Percentiles rank a stretch among this genome's conserved stretches.
phyloP scores from a whole-genome alignment of 2,113 vertebrate genomes.

The Bujurquina vittata region DNA sequence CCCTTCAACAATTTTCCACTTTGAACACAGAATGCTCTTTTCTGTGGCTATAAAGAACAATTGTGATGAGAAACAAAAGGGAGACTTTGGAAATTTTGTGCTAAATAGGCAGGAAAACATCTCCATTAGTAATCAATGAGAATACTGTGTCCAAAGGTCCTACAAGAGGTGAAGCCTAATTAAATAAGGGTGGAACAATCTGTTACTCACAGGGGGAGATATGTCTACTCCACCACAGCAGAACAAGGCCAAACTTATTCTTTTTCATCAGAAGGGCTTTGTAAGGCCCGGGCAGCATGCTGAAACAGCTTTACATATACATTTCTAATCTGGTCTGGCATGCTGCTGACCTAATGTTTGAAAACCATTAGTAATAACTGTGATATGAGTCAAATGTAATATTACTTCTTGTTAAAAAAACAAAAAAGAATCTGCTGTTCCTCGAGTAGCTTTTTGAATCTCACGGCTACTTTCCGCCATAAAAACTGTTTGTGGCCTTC shows the following conservation, averaged over 20 bases:
- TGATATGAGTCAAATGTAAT: background rate
- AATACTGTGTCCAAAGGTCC: slow-evolving; percentile 8
- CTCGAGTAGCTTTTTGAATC: background rate
- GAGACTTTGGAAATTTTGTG: slow-evolving; percentile 3
- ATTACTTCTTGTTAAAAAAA: background rate
- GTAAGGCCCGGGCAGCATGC: background rate
- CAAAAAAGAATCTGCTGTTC: accelerated
- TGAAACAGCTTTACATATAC: background rate
- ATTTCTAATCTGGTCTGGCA: background rate
- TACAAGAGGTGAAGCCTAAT: slow-evolving; percentile 11
- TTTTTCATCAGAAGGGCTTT: background rate
- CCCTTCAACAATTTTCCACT: slow-evolving; percentile 49
- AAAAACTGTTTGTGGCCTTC: background rate
- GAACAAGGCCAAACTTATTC: background rate
- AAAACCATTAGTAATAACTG: background rate
- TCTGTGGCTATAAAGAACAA: slow-evolving; percentile 17
- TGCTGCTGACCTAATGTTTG: background rate
- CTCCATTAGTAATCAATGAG: slow-evolving; percentile 27
- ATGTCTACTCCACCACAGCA: background rate
- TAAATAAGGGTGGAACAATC: slow-evolving; percentile 1
- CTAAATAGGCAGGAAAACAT: slow-evolving; percentile 29
- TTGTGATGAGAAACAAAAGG: slow-evolving; percentile 28
- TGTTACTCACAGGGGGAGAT: slow-evolving; percentile 12
- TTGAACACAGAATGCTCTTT: slow-evolving; percentile 55
- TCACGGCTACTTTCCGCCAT: background rate